Evolutionary conservation across 2,888 invertebrate genomes (phyloP), one percentile per base, ranked within the genome.

Genomic region (Lepidochrysops patricia): DNA sequence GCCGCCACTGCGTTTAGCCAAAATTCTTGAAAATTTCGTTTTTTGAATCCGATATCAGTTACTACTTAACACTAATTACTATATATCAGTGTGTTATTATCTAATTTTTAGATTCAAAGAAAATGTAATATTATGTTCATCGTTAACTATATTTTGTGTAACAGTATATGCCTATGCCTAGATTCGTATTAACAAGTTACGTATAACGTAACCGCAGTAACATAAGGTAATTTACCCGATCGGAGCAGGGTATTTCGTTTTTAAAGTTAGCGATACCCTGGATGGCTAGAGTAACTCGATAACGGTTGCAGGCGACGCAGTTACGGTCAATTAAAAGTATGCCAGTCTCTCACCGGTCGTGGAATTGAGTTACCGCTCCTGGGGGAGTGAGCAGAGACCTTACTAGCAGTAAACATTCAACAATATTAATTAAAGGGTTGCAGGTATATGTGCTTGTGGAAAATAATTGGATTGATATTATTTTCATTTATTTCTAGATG

Each of bases 321-420:
- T 88, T 88, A 86, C 79, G 76, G 83, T 79, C 87, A 88, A 87
- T 87, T 89, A 89, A 87, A 88, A 87, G 88, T 87, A 80, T 82
- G 81, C 84, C 78, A 79, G 79, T 85, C 83, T 77, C 80, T 76
- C 79, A 76, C 77, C 79, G 80, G 77, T 71, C 76, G 74, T 71
- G 72, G 77, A 82, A 85, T 84, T 76, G 75, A 84, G 81, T 85
- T 86, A 85, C 79, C 69, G 71, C 68, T 71, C 71, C 72, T 70
- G 66, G 70, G 72, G 74, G 75, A 74, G 68, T 65, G 68, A 73
- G 76, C 81, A 77, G 78, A 82, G 79, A 76, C 62, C 75, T n/a
- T n/a, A n/a, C 74, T 19, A 23, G 77, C 77, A 54, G 80, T 78
- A 80, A 82, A 82, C 77, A 77, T 72, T 72, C 65, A 80, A 81